Evolutionary conservation across 2,888 invertebrate genomes (phyloP).

Genomic region (Lochmaea crataegi): DNA sequence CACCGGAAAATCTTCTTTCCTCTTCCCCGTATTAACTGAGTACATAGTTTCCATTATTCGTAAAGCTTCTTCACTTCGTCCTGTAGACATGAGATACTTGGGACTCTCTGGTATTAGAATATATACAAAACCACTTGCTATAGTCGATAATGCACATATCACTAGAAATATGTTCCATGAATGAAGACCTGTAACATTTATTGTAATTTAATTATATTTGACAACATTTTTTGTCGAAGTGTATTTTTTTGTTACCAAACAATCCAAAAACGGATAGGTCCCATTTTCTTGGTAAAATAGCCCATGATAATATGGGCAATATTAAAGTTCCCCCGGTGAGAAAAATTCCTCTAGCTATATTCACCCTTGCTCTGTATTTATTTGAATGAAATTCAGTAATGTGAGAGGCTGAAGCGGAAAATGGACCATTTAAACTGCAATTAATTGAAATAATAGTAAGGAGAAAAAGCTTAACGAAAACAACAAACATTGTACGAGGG

Average conservation of each 20-base stretch:
- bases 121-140: constrained; percentile 72
- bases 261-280: constrained; percentile 37
- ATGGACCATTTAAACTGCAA: constrained; percentile 74
- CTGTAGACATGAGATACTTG: constrained; percentile 79
- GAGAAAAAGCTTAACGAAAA: not conserved
- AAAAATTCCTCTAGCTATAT: constrained; percentile 74
- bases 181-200: constrained; percentile 65
- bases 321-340: constrained; percentile 73
- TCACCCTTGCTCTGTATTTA: constrained; percentile 72
- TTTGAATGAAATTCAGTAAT: constrained; percentile 78
- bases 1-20: constrained; percentile 75
- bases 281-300: constrained; percentile 71
- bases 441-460: not conserved
- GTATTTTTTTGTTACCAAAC: constrained; percentile 32
- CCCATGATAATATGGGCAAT: constrained; percentile 78
- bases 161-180: constrained; percentile 74
- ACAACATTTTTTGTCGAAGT: too few relatives aligned
- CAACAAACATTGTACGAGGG: too few relatives aligned
- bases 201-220: not conserved
- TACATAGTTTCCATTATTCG: constrained; percentile 74
- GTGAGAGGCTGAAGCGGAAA: constrained; percentile 77
- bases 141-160: constrained; percentile 72
- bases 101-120: constrained; percentile 80
- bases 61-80: constrained; percentile 74
- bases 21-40: constrained; percentile 72